Evolutionary conservation across 2,113 vertebrate species (phyloP), one percentile per base, ranked within the genome.

Genomic region (Nyctereutes procyonoides): DNA sequence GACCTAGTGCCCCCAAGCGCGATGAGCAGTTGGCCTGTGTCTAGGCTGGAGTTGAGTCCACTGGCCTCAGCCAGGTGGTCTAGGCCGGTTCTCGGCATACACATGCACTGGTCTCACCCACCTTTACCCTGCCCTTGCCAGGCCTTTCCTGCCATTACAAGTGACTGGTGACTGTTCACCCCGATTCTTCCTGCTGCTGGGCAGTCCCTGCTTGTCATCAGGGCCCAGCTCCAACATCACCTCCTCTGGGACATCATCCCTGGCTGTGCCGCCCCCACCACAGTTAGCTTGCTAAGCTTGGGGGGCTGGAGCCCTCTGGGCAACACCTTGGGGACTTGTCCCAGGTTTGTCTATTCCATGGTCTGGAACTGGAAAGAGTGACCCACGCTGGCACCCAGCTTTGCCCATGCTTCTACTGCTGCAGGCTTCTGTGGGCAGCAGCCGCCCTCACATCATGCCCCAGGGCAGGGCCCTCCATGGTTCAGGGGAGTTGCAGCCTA

Each of bases 101-200:
- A 26, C 19, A 9, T 1, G 0, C 6, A 4, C 38, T 20, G 43
- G 35, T 58, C 17, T 89, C 35, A 2, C 51, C 82, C 8, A 0
- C 35, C 51, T 38, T 15, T n/a, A 17, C 26, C 51, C 22, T 32
- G 4, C 51, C 67, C 38, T 9, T 13, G n/a, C 53, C 22, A 17
- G 81, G 5, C 56, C 60, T n/a, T 62, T 16, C 53, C 69, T 32
- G 22, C 48, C 38, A 5, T 13, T 15, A 48, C 83, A 10, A 22
- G 77, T 2, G 2, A 51, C 53, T 3, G 0, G 77, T 2, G 2
- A 51, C 53, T 3, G 0, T 26, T 56, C 9, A 0, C 65, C 56
- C 20, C 1, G 20, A n/a, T 19, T 24, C 12, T 71, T 56, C 35
- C 30, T 60, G 55, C 15, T 58, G 73, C 53, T 3, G 13, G 35